Percentiles rank a stretch among this genome's conserved stretches.
Evolutionary conservation across 2,888 invertebrate genomes (phyloP).

Genomic region (Eucera pruinosa): DNA sequence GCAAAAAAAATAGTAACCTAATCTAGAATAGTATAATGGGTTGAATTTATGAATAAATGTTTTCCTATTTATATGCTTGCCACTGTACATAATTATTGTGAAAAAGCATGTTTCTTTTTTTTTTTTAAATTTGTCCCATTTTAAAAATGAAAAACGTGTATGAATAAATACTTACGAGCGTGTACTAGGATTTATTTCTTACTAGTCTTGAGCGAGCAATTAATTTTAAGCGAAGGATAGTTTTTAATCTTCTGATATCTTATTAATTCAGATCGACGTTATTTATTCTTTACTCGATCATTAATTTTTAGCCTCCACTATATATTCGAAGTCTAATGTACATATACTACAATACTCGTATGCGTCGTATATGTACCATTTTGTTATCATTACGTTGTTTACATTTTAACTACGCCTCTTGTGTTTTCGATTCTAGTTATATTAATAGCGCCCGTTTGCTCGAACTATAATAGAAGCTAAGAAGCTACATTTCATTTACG

Average conservation of each 20-base stretch:
- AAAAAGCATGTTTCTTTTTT: no score
- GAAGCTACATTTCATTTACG: constrained; percentile 3
- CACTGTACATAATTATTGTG: no score
- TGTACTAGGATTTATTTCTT: no score
- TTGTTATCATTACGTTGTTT: constrained; percentile 3
- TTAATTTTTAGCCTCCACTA: not conserved
- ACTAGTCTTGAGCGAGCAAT: not conserved
- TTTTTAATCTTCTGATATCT: no score
- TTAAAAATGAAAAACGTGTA: no score
- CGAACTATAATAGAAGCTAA: not conserved
- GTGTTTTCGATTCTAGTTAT: not conserved
- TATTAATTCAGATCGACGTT: not conserved
- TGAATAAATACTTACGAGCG: no score
- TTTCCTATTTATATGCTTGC: no score
- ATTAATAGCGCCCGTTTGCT: constrained; percentile 5
- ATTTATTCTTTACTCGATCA: not conserved
- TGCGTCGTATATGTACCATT: not conserved
- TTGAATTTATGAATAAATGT: no score
- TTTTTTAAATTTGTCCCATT: no score
- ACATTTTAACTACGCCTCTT: not conserved
- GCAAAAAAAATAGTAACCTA: no score
- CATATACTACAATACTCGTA: not conserved
- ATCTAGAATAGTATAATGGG: no score
- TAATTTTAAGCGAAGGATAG: not conserved
- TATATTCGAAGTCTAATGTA: not conserved